Evolutionary conservation across 2,888 invertebrate genomes (phyloP).

Genomic region (Trissolcus brochymenae): DNA sequence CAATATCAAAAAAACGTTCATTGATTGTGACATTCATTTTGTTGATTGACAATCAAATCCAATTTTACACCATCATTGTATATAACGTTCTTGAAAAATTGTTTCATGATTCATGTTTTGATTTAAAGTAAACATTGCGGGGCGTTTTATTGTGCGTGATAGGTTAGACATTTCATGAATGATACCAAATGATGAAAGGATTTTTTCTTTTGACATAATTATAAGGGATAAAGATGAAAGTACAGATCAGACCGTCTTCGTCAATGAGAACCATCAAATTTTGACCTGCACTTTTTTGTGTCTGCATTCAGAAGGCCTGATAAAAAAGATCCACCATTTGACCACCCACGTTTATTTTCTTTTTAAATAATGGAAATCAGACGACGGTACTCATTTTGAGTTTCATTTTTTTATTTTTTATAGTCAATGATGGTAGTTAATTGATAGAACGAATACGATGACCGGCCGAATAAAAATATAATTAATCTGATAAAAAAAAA

Average conservation of each 20-base stretch:
- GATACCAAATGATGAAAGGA: not conserved
- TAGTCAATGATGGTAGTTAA: slow-evolving; percentile 17
- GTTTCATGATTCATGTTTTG: no score
- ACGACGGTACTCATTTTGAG: no score
- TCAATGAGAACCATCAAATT: slow-evolving; percentile 45
- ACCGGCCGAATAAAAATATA: not conserved
- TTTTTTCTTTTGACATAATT: slow-evolving; percentile 23
- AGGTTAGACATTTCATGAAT: not conserved
- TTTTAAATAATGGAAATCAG: slow-evolving; percentile 19
- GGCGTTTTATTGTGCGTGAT: no score
- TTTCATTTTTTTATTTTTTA: not conserved
- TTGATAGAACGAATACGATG: slow-evolving; percentile 10
- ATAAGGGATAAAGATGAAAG: slow-evolving; percentile 44
- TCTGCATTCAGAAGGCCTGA: slow-evolving; percentile 15
- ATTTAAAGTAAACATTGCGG: slow-evolving; percentile 5
- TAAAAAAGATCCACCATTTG: slow-evolving; percentile 24
- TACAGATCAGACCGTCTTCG: slow-evolving; percentile 34
- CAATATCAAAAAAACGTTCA: no score
- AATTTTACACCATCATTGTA: slow-evolving; percentile 3
- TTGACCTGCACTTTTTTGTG: slow-evolving; percentile 44
- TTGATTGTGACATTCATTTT: no score
- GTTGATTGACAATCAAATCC: no score
- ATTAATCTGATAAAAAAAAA: no score
- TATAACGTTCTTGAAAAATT: no score
- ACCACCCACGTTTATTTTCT: slow-evolving; percentile 43